A percentile compares a stretch with the other conserved stretches of the same genome.
These are phyloP conservation scores for Conomelus anceps DNA, from an alignment of 2,888 invertebrate species.

Conservation along the genomic window DNA sequence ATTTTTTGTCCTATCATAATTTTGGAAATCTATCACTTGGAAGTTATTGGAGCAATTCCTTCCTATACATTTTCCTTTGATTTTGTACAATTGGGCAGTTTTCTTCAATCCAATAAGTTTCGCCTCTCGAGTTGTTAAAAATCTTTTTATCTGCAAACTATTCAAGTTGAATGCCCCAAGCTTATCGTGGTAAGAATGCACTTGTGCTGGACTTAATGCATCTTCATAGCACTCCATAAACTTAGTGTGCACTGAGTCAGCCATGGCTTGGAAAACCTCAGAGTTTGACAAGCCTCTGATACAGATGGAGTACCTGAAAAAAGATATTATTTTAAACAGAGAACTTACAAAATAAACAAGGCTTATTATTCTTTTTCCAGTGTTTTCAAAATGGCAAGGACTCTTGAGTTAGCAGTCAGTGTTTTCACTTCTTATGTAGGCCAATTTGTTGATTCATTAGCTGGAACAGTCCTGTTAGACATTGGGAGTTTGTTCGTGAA, in stretches of 20 bases:
- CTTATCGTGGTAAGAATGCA: background rate
- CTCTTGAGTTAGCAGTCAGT: too few relatives aligned
- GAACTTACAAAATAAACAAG: too few relatives aligned
- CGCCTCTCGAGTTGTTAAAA: background rate
- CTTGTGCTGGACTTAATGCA: background rate
- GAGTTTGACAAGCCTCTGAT: background rate
- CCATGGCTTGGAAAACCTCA: background rate
- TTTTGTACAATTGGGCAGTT: background rate
- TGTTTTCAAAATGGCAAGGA: too few relatives aligned
- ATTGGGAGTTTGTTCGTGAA: too few relatives aligned
- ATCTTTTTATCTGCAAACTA: background rate
- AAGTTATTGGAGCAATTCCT: background rate
- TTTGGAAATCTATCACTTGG: background rate
- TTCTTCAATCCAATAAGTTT: background rate
- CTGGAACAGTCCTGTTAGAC: too few relatives aligned
- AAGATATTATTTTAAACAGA: background rate
- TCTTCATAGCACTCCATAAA: too few relatives aligned
- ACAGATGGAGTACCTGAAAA: background rate
- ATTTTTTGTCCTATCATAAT: background rate
- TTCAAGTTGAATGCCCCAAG: background rate
- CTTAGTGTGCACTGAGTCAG: too few relatives aligned
- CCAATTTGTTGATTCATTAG: too few relatives aligned
- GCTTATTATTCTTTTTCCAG: too few relatives aligned
- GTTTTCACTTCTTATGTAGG: too few relatives aligned
- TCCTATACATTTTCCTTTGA: background rate